Base-by-base conservation (phyloP, 1,140 invertebrate genomes). In the Danaus melanippus region DNA sequence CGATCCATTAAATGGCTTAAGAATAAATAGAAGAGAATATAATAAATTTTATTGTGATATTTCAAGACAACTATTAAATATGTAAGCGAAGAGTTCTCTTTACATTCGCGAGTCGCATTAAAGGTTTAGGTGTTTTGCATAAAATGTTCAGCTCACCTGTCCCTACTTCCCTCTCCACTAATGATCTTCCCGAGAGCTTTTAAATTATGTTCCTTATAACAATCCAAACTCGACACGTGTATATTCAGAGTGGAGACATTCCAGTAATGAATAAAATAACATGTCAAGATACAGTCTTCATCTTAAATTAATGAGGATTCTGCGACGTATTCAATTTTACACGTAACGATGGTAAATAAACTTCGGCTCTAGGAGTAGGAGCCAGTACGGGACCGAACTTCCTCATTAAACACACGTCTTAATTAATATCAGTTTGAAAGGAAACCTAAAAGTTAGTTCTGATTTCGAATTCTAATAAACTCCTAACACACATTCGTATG, bases 251-350 rank as follows among this genome's bases (percentile, higher is more conserved):
- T 68, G 60, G 69, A 76, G 76, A 72, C 74, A 69, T 67, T 72
- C 74, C 64, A 70, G 79, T 82, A 83, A 84, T 86, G 83, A 86
- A 86, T 86, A 84, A 86, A 86, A 86, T 86, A 86, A 83, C 81
- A 83, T 74, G 75, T 82, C 79, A 80, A 86, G 81, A 86, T 83
- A 83, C 80, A 77, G 76, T 66, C 78, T 82, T 72, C 83, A 80
- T 86, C 83, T 84, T 83, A 83, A 84, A 86, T 84, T 84, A 86
- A 86, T 84, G 81, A 86, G 77, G 78, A 82, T 79, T 75, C 79
- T 60, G 67, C 63, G 64, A 75, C 79, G 76, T 86, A 82, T 86
- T 79, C 81, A 83, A 84, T 86, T 83, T 84, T 84, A 84, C 81
- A 83, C 71, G 73, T 79, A 80, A 82, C 73, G 76, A 79, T 78